Evolutionary conservation across 2,888 invertebrate genomes (phyloP).

Genomic region (Drosophila yooni): DNA sequence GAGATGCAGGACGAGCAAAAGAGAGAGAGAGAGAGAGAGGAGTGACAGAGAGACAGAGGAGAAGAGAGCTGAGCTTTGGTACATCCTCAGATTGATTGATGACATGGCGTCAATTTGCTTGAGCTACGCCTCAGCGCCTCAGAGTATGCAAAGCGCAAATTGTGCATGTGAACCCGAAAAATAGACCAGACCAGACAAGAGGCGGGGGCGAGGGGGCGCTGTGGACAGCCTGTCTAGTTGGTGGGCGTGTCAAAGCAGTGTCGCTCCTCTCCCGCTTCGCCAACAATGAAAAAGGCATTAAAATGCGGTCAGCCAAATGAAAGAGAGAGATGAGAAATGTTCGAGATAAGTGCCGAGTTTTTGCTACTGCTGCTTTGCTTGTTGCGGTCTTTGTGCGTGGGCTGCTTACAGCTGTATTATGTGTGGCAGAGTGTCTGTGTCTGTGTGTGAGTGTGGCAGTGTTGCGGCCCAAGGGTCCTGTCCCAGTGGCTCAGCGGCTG

Average conservation of each 20-base stretch:
- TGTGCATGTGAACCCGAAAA: slow-evolving; percentile 44
- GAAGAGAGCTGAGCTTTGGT: slow-evolving; percentile 14
- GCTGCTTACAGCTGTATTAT: slow-evolving; percentile 21
- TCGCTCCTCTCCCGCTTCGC: not conserved
- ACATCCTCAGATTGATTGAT: slow-evolving; percentile 78
- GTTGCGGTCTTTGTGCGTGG: slow-evolving; percentile 39
- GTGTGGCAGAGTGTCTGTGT: slow-evolving; percentile 8
- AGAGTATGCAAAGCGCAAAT: slow-evolving; percentile 60
- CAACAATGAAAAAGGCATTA: slow-evolving; percentile 79
- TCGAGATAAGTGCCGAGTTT: not conserved
- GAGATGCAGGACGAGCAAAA: slow-evolving; percentile 4
- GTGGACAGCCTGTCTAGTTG: not conserved
- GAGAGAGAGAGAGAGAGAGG: not conserved
- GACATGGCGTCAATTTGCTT: slow-evolving; percentile 76
- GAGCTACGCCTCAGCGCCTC: slow-evolving; percentile 38
- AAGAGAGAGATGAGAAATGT: slow-evolving; percentile 10
- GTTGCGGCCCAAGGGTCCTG: slow-evolving; percentile 16
- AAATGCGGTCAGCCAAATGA: slow-evolving; percentile 68
- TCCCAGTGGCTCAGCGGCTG: slow-evolving; percentile 42
- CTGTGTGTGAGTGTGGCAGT: slow-evolving; percentile 9
- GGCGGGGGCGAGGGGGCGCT: not conserved
- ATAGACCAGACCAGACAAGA: not conserved
- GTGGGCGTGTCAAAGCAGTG: not conserved
- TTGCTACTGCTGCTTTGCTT: not conserved
- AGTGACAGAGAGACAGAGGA: too few species aligned